These are phyloP conservation scores for Pseudoips prasinana DNA, from an alignment of 2,888 invertebrate genomes.

Conservation along the genomic window DNA sequence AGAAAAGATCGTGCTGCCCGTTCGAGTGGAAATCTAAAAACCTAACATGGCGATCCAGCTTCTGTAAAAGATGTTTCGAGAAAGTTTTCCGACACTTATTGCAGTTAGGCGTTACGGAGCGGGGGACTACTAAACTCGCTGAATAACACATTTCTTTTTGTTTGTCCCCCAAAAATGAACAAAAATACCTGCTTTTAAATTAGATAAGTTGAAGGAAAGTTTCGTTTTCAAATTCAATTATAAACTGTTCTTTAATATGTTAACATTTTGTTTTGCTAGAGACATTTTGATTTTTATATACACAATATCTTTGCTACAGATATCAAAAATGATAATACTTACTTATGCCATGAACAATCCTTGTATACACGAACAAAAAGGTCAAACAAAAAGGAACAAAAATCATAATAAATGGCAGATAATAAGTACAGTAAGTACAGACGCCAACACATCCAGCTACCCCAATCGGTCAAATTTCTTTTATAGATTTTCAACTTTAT, in stretches of 20 bases:
- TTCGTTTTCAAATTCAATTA: conserved; percentile 15
- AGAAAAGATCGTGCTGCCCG: conserved; percentile 40
- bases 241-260: conserved; percentile 3
- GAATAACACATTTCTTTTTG: conserved; percentile 17
- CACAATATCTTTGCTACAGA: too few species aligned
- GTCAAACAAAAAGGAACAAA: too few species aligned
- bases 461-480: too few species aligned
- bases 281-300: too few species aligned
- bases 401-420: too few species aligned
- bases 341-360: too few species aligned
- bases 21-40: conserved; percentile 58
- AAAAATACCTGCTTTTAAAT: conserved; percentile 17
- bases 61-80: conserved; percentile 57
- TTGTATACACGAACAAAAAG: too few species aligned
- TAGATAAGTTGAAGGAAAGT: conserved; percentile 12
- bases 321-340: too few species aligned
- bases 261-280: too few species aligned
- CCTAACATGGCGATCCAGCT: conserved; percentile 61
- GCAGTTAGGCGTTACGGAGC: conserved; percentile 43
- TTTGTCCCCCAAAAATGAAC: conserved; percentile 7
- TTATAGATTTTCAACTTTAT: too few species aligned
- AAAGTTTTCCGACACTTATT: conserved; percentile 69
- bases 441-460: too few species aligned
- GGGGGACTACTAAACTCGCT: conserved; percentile 12
- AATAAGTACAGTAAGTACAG: too few species aligned